Evolutionary conservation across 2,797 vertebrate species (phyloP).

Genomic region (Salmo trutta): DNA sequence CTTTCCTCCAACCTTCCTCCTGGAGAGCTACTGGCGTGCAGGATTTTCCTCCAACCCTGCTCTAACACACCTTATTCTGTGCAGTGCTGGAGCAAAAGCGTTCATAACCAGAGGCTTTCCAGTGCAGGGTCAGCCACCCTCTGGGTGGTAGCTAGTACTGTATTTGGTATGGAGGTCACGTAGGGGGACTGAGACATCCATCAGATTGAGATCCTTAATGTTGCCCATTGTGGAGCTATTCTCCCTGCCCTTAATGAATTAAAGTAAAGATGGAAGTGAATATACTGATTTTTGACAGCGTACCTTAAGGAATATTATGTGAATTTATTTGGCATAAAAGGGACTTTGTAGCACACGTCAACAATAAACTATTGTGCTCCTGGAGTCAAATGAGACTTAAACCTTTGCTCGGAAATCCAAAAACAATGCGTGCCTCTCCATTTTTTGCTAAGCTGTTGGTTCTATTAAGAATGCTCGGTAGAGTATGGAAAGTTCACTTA

Average conservation of each 20-base stretch:
- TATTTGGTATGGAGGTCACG: not conserved
- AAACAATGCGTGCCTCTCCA: slow-evolving; percentile 48
- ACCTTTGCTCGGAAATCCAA: slow-evolving; percentile 55
- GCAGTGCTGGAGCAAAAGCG: not conserved
- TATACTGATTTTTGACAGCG: slow-evolving; percentile 17
- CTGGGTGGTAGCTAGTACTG: not conserved
- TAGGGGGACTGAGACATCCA: not conserved
- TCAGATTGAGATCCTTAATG: not conserved
- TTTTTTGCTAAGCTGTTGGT: slow-evolving; percentile 49
- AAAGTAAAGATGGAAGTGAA: not conserved
- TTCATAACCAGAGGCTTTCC: not conserved
- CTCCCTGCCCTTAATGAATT: not conserved
- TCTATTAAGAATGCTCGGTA: slow-evolving; percentile 26
- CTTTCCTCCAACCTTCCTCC: slow-evolving; percentile 29
- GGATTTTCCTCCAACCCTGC: slow-evolving; percentile 28
- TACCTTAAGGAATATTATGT: slow-evolving; percentile 24
- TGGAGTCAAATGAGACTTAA: slow-evolving; percentile 57
- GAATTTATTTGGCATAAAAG: slow-evolving; percentile 38
- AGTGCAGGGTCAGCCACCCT: not conserved
- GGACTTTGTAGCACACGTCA: slow-evolving; percentile 40
- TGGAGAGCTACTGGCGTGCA: too few relatives aligned
- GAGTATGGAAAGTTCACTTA: slow-evolving; percentile 63
- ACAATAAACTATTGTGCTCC: slow-evolving; percentile 53
- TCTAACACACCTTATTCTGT: not conserved
- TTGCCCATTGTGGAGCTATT: not conserved